Evolutionary conservation across 2,888 invertebrate species (phyloP).

Genomic region (Oxytorus armatus): DNA sequence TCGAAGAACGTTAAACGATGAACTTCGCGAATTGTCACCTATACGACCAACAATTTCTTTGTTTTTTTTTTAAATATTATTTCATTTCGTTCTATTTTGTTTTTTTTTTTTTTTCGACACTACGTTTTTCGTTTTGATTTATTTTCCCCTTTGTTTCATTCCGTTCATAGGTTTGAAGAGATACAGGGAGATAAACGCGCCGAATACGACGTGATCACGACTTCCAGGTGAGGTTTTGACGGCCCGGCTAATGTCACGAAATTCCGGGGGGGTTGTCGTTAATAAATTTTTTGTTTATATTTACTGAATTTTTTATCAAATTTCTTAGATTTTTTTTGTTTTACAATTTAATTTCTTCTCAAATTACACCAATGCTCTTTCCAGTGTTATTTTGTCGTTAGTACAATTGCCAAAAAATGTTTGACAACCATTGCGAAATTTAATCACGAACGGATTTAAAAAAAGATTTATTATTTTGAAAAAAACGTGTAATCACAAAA

Average conservation of each 20-base stretch:
- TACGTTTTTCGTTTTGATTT: constrained; percentile 69
- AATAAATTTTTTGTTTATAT: neutral
- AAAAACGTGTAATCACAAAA: no score
- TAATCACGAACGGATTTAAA: no score
- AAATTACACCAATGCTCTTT: neutral
- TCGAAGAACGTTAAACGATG: constrained; percentile 12
- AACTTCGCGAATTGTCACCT: constrained; percentile 7
- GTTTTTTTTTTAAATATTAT: neutral
- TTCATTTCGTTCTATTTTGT: constrained; percentile 39
- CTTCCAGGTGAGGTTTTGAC: constrained; percentile 82
- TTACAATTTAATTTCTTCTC: neutral
- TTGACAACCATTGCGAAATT: no score
- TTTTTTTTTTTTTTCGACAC: constrained; percentile 66
- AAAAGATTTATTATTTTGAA: no score
- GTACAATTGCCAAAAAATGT: neutral
- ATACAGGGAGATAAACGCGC: constrained; percentile 82
- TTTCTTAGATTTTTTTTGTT: neutral
- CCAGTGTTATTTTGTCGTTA: no score
- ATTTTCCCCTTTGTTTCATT: constrained; percentile 78
- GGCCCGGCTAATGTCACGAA: constrained; percentile 60
- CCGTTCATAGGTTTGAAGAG: constrained; percentile 82
- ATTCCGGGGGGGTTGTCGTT: constrained; percentile 51
- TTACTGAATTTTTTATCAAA: constrained; percentile 1
- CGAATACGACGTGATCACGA: constrained; percentile 83
- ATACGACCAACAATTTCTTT: constrained; percentile 2